Evolutionary conservation across 2,888 invertebrate genomes (phyloP).

Genomic region (Rotaria macrura): DNA sequence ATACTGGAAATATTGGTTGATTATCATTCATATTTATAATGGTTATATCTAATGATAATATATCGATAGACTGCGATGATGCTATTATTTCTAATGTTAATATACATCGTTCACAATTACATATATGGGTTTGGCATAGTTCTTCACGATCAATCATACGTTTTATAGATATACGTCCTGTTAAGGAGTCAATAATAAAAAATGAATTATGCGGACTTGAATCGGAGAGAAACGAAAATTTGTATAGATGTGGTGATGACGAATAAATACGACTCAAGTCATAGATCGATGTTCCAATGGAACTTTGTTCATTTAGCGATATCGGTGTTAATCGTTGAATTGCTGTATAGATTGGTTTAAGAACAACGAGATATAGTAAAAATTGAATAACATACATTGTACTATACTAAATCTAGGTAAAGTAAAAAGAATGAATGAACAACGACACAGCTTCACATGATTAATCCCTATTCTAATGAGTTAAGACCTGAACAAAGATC

Average conservation of each 20-base stretch:
- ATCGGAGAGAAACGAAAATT: not conserved
- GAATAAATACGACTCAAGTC: not conserved
- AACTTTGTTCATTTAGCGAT: not conserved
- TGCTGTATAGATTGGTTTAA: not conserved
- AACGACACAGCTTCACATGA: not conserved
- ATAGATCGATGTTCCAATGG: not conserved
- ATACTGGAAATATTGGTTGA: not conserved
- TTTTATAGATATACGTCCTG: slow-evolving; percentile 1
- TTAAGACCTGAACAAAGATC: slow-evolving; percentile 6
- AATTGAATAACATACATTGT: not conserved
- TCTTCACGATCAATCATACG: slow-evolving; percentile 16
- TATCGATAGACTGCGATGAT: not conserved
- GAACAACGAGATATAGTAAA: not conserved
- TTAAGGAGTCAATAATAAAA: slow-evolving; percentile 15
- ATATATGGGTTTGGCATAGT: slow-evolving; percentile 10
- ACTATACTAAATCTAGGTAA: not conserved
- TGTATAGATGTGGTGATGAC: not conserved
- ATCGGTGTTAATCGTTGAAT: slow-evolving; percentile 3
- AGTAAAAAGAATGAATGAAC: not conserved
- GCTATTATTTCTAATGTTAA: slow-evolving; percentile 11
- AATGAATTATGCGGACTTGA: slow-evolving; percentile 11
- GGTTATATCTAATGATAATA: not conserved
- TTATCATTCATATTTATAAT: slow-evolving; percentile 9
- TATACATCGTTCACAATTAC: slow-evolving; percentile 21
- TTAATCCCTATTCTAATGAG: slow-evolving; percentile 3